Base-by-base conservation (phyloP, 2,888 invertebrate genomes). In the Trachelus tabidus region DNA sequence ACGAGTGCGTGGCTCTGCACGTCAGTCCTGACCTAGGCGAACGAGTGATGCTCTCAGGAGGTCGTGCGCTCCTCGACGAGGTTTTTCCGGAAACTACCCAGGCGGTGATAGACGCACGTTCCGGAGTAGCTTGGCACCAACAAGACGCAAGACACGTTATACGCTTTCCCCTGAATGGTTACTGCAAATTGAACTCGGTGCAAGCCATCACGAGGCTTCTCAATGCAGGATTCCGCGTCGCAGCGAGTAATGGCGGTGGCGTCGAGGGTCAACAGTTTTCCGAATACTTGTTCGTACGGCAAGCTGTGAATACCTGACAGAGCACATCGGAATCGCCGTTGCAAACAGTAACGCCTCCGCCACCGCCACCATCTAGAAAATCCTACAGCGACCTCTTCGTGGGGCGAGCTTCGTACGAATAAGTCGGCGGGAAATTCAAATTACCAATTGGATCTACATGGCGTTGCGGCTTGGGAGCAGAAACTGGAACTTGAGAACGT, bases 181-280 rank as follows among this genome's bases (percentile, higher is more conserved):
- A 96, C 92, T 97, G 97, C 92, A 97, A 97, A 92, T 93, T 97
- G 83, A 97, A 97, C 91, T 97, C 97, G n/a, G 95, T 97, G 81
- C 97, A 97, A 92, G 97, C 96, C 81, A 95, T 97, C 87, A 96
- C 96, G 83, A 94, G 96, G 89, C 93, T 97, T 74, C 92, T 97
- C 73, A 96, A 96, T 89, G 94, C 95, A 81, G 95, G 95, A 76
- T 97, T 97, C 91, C 94, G 94, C 83, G 94, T 97, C 79, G 95
- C 95, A 75, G 97, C 97, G 35, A 96, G 97, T 89, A 96, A 96
- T 86, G 97, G 97, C 0, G 97, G 97, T 33, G 97, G 97, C 4
- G 97, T 97, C 68, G 97, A 97, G 89, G 96, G 97, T 9, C 97
- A 97, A 89, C 97, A 97, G 92, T 97, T 97, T 92, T 96, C 96